A percentile compares a stretch with the other conserved stretches of the same genome.
These are phyloP conservation scores for Catocala fraxini DNA, from an alignment of 2,888 invertebrate genomes.

Conservation along the genomic window DNA sequence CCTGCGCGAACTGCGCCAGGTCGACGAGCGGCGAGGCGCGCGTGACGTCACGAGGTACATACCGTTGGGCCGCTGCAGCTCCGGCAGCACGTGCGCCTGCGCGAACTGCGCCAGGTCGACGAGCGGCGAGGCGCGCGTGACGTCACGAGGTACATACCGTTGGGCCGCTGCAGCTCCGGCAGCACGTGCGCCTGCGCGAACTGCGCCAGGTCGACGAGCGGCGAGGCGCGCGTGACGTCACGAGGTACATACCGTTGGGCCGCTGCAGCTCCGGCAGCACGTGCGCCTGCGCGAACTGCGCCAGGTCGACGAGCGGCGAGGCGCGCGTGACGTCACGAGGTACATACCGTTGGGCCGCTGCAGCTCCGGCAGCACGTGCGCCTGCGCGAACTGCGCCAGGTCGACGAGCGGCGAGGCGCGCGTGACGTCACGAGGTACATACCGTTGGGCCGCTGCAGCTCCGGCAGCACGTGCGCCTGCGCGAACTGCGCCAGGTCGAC, in stretches of 20 bases:
- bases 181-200: constrained; percentile 96
- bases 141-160: constrained; percentile 90
- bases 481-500: constrained; percentile 95
- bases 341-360: constrained; percentile 89
- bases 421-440: constrained; percentile 3
- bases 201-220: constrained; percentile 95
- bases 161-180: constrained; percentile 93
- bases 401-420: constrained; percentile 97
- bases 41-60: constrained; percentile 2
- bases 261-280: constrained; percentile 95
- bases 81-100: constrained; percentile 94
- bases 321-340: background rate
- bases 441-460: constrained; percentile 93
- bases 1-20: constrained; percentile 95
- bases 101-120: constrained; percentile 97
- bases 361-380: constrained; percentile 95
- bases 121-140: constrained; percentile 96
- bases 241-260: constrained; percentile 85
- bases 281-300: constrained; percentile 95
- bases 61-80: constrained; percentile 93
- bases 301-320: constrained; percentile 94
- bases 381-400: constrained; percentile 95
- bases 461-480: constrained; percentile 95
- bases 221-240: constrained; percentile 89
- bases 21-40: constrained; percentile 91